Evolutionary conservation across 2,113 vertebrate genomes (phyloP), one percentile per base, ranked within the genome.

Genomic region (Labeo catla): DNA sequence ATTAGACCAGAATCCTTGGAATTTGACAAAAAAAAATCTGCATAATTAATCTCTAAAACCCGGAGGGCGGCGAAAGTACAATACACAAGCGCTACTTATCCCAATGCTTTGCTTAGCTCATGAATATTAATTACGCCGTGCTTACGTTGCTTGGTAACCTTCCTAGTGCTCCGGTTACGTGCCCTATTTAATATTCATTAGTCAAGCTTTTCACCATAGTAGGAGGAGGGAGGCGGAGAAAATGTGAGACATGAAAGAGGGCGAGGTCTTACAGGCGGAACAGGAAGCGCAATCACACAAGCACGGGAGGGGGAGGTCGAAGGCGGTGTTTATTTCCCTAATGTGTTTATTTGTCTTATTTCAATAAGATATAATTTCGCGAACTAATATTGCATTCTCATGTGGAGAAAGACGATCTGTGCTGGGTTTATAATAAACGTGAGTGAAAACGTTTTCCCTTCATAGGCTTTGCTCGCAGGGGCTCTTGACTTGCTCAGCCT

Each of bases 251-350:
- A 54, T 19, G 11, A 84, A 86, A 77, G 28, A 86, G 80, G 88
- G 87, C 88, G 88, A 74, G 84, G 76, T 39, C 45, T 61, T 45
- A 63, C 19, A 59, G 91, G 80, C 92, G 93, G 94, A 87, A 93
- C 92, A 93, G 93, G 92, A 94, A 92, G 91, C 78, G 85, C 88
- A 91, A 88, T 92, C 90, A 90, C 90, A 88, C 89, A 86, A 88
- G 91, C 84, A 91, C 91, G 81, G 85, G 88, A 87, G 81, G 90
- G 88, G 90, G 90, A 87, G 86, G 88, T 63, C 86, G 72, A 91
- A 88, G 87, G 88, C 86, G 88, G 90, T 93, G 91, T 93, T 93
- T 89, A 89, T 92, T 92, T 90, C 80, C 76, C 84, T 82, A 82
- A 84, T 66, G 83, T 90, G 90, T 93, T 92, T 93, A 91, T 94